These are phyloP conservation scores for Apamea crenata DNA, from an alignment of 2,888 invertebrate species.

Conservation along the genomic window DNA sequence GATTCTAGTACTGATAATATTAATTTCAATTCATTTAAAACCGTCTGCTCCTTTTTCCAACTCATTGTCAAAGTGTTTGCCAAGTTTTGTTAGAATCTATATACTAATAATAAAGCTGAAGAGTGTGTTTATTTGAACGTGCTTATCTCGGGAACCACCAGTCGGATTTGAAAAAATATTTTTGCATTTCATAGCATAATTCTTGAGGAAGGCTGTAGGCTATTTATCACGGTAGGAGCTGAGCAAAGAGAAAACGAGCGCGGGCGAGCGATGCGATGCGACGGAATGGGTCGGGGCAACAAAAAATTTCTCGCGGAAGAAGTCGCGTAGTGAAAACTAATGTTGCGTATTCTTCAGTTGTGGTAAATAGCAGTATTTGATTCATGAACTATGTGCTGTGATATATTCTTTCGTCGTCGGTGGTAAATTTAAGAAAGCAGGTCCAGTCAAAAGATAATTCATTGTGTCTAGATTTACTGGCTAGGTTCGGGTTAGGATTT, in stretches of 20 bases:
- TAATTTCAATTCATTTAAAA: conserved; percentile 60
- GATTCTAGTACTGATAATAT: conserved; percentile 48
- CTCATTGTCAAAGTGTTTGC: conserved; percentile 55
- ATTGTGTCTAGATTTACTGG: conserved; percentile 39
- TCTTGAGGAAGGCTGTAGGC: background rate
- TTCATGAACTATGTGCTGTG: conserved; percentile 50
- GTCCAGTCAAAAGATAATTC: conserved; percentile 43
- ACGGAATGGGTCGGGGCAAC: background rate
- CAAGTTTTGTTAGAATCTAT: conserved; percentile 35
- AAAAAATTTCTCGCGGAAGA: background rate
- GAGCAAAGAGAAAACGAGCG: background rate
- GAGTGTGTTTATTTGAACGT: background rate
- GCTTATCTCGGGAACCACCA: background rate
- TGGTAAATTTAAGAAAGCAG: conserved; percentile 49
- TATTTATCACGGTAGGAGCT: background rate
- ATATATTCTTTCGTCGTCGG: conserved; percentile 47
- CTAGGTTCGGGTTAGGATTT: conserved; percentile 25
- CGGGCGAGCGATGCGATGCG: background rate
- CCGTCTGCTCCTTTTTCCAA: conserved; percentile 47
- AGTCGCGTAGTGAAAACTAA: conserved; percentile 30
- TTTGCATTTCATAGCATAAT: background rate
- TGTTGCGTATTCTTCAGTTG: conserved; percentile 29
- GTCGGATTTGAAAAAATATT: background rate
- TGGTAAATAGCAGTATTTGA: conserved; percentile 54
- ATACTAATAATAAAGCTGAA: background rate